Evolutionary conservation across 2,888 invertebrate species (phyloP), one percentile per base, ranked within the genome.

Genomic region (Celastrina argiolus): DNA sequence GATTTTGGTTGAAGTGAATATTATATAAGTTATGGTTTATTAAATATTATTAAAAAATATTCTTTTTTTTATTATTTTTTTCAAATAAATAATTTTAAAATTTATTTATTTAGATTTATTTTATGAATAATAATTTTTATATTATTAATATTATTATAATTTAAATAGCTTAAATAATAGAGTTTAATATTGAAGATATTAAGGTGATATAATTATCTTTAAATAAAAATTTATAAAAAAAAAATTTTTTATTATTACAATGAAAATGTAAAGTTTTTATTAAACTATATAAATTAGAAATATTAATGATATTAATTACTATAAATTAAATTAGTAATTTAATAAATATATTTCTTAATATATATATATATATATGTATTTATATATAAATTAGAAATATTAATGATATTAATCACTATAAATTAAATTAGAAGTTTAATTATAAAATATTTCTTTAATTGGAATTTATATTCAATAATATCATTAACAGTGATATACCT

Each of bases 401-500:
- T n/a, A n/a, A n/a, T n/a, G n/a, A 81, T 78, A 75, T 85, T 74
- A 84, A 80, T 80, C 84, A 92, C 92, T 92, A 91, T 83, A 81
- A 84, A 5, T 88, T 88, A 93, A 93, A 92, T 94, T 94, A 93
- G 93, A 92, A 93, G 93, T 93, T 93, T 93, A 85, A 83, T 80
- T 81, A 83, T 81, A 10, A 84, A 93, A 92, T 92, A 31, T 31
- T 31, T 31, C 31, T 71, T 31, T 69, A 71, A 71, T 71, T 72
- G 92, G 92, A 92, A 87, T 75, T 63, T 56, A 66, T 81, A 31
- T 87, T 92, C 92, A 93, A 79, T 93, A 70, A 71, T 92, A 92
- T 92, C 90, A 93, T 93, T 93, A 93, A 93, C 93, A 93, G 91
- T 93, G 91, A 93, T 92, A 92, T 85, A 92, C 93, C 93, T 93